Conservation (phyloP, 2,888 invertebrate species). For the Uropetala carovei region DNA sequence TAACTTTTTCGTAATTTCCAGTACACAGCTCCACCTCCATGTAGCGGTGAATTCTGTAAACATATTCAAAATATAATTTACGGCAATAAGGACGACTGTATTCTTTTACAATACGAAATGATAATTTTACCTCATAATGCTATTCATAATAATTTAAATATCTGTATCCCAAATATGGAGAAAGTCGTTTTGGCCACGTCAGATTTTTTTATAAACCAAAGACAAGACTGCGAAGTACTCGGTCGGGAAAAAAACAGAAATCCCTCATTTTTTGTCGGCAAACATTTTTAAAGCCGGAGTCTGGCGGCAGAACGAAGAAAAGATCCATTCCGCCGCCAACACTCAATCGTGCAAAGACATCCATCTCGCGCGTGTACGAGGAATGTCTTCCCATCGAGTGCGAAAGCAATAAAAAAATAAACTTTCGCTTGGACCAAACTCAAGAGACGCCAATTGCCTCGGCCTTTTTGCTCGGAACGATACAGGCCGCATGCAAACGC, state of each 20-base stretch:
- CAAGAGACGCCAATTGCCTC: constrained; percentile 36
- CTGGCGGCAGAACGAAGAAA: not conserved
- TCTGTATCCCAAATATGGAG: too few species aligned
- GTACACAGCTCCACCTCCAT: too few species aligned
- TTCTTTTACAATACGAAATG: too few species aligned
- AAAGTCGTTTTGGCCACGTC: too few species aligned
- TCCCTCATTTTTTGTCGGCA: not conserved
- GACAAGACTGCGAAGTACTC: not conserved
- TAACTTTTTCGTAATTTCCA: too few species aligned
- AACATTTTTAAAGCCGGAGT: not conserved
- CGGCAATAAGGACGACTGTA: too few species aligned
- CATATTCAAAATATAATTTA: too few species aligned
- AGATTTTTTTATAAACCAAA: too few species aligned
- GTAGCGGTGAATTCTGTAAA: too few species aligned
- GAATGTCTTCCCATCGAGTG: not conserved
- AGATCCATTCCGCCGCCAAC: not conserved
- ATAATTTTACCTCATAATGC: too few species aligned
- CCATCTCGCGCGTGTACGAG: not conserved
- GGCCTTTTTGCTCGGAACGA: not conserved
- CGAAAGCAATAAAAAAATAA: constrained; percentile 27
- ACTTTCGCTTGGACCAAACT: constrained; percentile 22
- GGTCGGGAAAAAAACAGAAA: not conserved
- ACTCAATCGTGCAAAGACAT: not conserved
- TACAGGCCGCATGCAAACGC: not conserved
- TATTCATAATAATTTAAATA: too few species aligned